Conservation (phyloP, 2,797 vertebrate species). For the Distichodus sexfasciatus region DNA sequence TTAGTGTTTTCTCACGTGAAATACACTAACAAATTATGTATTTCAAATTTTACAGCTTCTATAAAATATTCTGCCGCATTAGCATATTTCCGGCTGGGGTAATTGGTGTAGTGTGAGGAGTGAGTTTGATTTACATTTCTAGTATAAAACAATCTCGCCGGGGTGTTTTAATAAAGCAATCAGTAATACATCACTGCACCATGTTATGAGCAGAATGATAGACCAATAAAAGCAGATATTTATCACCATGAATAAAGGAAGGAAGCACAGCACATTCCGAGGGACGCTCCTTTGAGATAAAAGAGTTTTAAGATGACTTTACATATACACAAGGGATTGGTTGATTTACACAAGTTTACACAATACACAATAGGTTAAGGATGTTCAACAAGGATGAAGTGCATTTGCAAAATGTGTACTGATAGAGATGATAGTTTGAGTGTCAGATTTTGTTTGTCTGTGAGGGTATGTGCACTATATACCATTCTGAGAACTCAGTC, state of each 20-base stretch:
- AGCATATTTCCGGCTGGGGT: conserved; percentile 72
- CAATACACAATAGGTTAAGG: neutral
- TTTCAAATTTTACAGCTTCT: conserved; percentile 77
- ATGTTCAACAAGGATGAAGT: neutral
- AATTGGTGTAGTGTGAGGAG: conserved; percentile 57
- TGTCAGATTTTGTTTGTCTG: neutral
- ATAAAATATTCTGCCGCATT: conserved; percentile 79
- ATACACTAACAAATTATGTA: conserved; percentile 76
- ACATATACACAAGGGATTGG: neutral
- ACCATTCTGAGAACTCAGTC: no score
- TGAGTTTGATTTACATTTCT: conserved; percentile 74
- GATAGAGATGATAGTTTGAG: neutral
- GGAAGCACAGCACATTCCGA: conserved; percentile 51
- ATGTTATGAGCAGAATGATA: conserved; percentile 68
- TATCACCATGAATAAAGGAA: conserved; percentile 61
- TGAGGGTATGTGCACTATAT: no score
- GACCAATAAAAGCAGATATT: conserved; percentile 75
- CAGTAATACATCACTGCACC: conserved; percentile 67
- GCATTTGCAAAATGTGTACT: no score
- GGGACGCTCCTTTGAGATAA: neutral
- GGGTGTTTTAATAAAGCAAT: conserved; percentile 72
- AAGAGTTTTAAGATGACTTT: neutral
- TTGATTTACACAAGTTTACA: no score
- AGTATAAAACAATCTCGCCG: conserved; percentile 72
- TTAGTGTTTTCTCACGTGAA: conserved; percentile 72